Evolutionary conservation across 2,888 invertebrate genomes (phyloP).

Genomic region (Microplitis manilae): DNA sequence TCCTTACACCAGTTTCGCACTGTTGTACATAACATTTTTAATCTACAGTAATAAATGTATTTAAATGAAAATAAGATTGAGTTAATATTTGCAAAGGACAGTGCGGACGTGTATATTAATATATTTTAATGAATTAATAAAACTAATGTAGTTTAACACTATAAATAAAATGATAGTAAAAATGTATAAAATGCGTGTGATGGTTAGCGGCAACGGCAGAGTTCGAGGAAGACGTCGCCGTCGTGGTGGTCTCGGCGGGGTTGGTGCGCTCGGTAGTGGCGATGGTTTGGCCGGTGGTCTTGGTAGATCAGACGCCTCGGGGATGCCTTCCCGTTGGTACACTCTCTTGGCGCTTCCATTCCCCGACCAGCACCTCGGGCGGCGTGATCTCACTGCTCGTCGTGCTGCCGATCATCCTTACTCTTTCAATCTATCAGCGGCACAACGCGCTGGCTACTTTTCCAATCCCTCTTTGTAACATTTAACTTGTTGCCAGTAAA

Average conservation of each 20-base stretch:
- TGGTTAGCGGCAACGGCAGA: constrained; percentile 68
- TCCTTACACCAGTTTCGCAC: neutral
- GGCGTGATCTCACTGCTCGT: constrained; percentile 80
- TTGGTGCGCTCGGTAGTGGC: constrained; percentile 69
- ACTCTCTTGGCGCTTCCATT: constrained; percentile 92
- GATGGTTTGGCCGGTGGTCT: constrained; percentile 62
- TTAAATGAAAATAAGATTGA: neutral
- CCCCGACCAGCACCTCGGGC: constrained; percentile 92
- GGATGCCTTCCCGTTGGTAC: constrained; percentile 89
- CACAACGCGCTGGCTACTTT: constrained; percentile 88
- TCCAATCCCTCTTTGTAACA: constrained; percentile 79
- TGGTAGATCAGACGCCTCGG: constrained; percentile 70
- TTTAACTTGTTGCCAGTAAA: constrained; percentile 15
- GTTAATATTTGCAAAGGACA: constrained; percentile 9
- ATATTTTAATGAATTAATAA: neutral
- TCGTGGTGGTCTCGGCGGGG: constrained; percentile 69
- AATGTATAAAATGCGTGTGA: constrained; percentile 54
- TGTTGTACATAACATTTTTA: neutral
- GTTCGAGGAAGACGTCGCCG: constrained; percentile 68
- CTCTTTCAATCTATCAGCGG: constrained; percentile 80
- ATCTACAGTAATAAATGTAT: neutral
- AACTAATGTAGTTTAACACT: neutral
- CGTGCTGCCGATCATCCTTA: constrained; percentile 76
- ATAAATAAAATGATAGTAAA: constrained; percentile 51
- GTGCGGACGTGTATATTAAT: constrained; percentile 25